Base-by-base conservation (phyloP, 1,140 invertebrate genomes). In the Ganaspis sp. region DNA sequence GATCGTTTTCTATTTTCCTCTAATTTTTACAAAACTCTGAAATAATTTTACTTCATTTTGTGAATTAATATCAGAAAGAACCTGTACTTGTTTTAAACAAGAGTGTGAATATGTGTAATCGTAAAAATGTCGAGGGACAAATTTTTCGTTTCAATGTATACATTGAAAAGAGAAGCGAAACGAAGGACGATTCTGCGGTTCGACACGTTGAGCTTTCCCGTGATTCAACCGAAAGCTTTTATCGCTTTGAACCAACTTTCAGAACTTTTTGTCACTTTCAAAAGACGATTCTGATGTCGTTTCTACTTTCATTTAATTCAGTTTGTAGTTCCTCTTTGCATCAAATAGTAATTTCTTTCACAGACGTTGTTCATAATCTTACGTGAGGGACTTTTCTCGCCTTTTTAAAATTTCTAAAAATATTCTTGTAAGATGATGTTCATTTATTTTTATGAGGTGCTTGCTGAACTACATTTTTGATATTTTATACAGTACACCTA, bases 271-370 rank as follows among this genome's bases (percentile, higher is more conserved):
- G 26, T 64, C 58, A 29, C 58, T 64, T 64, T 64, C 58, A 64
- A 64, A 64, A 34, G 58, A 64, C 58, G 11, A 34, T 64, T 64
- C 58, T 64, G 58, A 64, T 64, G 58, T 64, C 58, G 58, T 64
- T 64, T 34, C 23, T n/a, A n/a, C 58, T 64, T 64, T n/a, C 12
- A 64, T 64, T 64, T 29, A 26, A 64, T 64, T 64, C 58, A 64
- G 58, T 64, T 64, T 64, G 58, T 26, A 15, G 58, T 8, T 29
- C 29, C 26, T 64, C 12, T 21, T n/a, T 64, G 58, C 26, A 26
- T 29, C 1, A 64, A 64, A 64, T 64, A 64, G 12, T 15, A 29
- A 64, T 64, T 34, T 34, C 26, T 26, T n/a, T 34, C 3, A 26
- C 58, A 49, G 17, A 49, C 19, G n/a, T 29, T 64, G 9, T 29